Base-by-base conservation (phyloP, 2,797 vertebrate genomes). In the Lacerta agilis region DNA sequence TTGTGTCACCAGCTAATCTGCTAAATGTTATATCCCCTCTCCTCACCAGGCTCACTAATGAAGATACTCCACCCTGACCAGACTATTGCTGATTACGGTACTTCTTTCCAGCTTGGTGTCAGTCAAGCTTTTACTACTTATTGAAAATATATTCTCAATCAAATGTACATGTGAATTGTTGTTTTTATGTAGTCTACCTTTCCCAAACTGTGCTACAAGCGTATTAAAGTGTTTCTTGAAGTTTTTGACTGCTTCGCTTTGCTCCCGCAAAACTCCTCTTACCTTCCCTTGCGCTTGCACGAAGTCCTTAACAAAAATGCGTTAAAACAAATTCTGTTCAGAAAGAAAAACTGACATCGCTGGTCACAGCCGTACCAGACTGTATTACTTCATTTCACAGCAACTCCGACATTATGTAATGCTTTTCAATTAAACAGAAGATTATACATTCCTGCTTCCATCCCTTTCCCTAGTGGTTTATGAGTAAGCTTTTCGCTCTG, bases 401-500 rank as follows among this genome's bases (percentile, higher is more conserved):
- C 27, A 92, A 83, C 64, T 85, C 78, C 94, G 85, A 87, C 67
- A 86, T 90, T 87, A 93, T 72, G 45, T 87, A 93, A 94, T 41
- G 87, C 15, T 93, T 88, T 79, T 83, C 91, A 93, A 88, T 92
- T 94, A 96, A 92, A 79, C 81, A 85, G 83, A 89, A 92, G 90
- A 87, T 88, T 93, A 92, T 55, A 0, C 85, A 81, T 73, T 87
- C 91, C 87, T 92, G 43, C 83, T 91, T 79, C 79, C 3, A 10
- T 72, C 55, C 69, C 82, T 27, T 88, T 81, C 88, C 83, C 89
- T n/a, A 7, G 55, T 55, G 45, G 45, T 72, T 95, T 93, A 33
- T 87, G 90, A 91, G 55, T 69, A 76, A 88, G 72, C 87, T 41
- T 87, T 84, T 91, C 2, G 10, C 61, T 91, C 87, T 69, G 87